Conservation (phyloP, 2,888 invertebrate species). For the Galerucella calmariensis region DNA sequence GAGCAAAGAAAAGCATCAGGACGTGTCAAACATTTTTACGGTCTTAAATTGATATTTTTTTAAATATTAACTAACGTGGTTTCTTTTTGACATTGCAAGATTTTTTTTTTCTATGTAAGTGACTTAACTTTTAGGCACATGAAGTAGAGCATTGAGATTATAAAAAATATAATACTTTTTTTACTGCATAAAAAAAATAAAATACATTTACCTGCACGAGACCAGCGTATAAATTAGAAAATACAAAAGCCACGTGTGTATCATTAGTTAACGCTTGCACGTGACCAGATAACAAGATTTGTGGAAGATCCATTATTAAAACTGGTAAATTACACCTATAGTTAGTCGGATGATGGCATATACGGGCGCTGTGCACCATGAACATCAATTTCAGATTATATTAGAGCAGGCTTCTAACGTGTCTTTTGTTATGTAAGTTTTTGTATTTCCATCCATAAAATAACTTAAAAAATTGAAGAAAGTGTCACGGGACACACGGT, state of each 20-base stretch:
- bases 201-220: slow-evolving; percentile 14
- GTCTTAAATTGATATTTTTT: too few relatives aligned
- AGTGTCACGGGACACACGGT: too few relatives aligned
- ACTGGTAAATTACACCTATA: slow-evolving; percentile 16
- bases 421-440: neutral
- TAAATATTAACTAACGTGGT: too few relatives aligned
- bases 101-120: too few relatives aligned
- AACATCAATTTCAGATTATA: neutral
- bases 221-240: slow-evolving; percentile 14
- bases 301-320: slow-evolving; percentile 9
- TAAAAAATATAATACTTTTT: too few relatives aligned
- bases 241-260: slow-evolving; percentile 30
- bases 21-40: too few relatives aligned
- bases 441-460: neutral
- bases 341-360: neutral
- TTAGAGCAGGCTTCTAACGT: neutral
- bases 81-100: too few relatives aligned
- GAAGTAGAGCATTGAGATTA: too few relatives aligned
- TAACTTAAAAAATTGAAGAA: too few relatives aligned
- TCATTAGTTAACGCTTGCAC: slow-evolving; percentile 34
- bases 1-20: too few relatives aligned
- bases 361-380: neutral
- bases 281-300: slow-evolving; percentile 37
- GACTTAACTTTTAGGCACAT: too few relatives aligned
- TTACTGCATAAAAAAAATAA: too few relatives aligned